Evolutionary conservation across 1,140 invertebrate species (phyloP).

Genomic region (Calephelis virginiensis): DNA sequence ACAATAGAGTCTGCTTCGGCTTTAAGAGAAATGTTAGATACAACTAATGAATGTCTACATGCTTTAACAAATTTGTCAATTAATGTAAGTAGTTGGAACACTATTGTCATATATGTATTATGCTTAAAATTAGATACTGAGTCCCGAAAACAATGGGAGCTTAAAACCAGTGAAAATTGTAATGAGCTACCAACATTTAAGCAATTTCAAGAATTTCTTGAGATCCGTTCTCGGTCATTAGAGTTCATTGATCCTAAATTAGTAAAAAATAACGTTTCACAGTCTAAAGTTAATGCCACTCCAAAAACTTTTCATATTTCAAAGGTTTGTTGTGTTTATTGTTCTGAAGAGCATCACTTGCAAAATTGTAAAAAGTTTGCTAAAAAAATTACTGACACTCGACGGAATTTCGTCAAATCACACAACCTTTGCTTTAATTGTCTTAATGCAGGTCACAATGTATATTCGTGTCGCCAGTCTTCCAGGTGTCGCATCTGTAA

Average conservation of each 20-base stretch:
- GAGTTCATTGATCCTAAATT: constrained; percentile 21
- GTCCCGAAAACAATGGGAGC: constrained; percentile 24
- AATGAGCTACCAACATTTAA: constrained; percentile 22
- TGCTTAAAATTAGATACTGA: constrained; percentile 25
- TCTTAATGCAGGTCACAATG: constrained; percentile 22
- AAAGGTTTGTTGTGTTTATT: constrained; percentile 13
- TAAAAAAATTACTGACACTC: constrained; percentile 15
- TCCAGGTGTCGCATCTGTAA: constrained; percentile 26
- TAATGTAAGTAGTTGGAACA: constrained; percentile 17
- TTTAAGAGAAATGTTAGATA: constrained; percentile 22
- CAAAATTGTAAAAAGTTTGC: constrained; percentile 26
- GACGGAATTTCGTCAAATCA: constrained; percentile 24
- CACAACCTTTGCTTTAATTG: constrained; percentile 30
- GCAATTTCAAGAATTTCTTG: constrained; percentile 18
- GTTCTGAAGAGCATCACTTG: constrained; percentile 23
- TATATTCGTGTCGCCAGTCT: constrained; percentile 21
- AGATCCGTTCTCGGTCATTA: constrained; percentile 13
- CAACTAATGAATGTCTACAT: constrained; percentile 25
- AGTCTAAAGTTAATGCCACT: background rate
- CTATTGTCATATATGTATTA: constrained; percentile 23
- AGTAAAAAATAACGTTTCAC: background rate
- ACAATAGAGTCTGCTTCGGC: background rate
- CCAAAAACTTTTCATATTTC: background rate
- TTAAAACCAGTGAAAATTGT: constrained; percentile 13
- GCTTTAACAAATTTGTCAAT: constrained; percentile 22